These are phyloP conservation scores for Stenodema calcarata DNA, from an alignment of 2,888 invertebrate genomes.

Conservation along the genomic window DNA sequence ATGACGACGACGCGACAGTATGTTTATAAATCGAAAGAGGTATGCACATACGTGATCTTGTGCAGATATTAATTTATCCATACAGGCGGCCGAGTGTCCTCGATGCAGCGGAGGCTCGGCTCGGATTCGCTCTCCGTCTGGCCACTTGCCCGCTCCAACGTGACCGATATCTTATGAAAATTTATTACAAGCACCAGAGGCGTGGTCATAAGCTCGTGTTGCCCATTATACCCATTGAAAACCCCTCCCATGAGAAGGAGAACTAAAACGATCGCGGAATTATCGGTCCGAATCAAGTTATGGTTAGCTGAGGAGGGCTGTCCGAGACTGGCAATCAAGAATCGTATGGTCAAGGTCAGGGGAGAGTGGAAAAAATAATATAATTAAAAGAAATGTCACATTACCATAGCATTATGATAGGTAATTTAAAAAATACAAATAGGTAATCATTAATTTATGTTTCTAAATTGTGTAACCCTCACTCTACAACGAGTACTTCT, in stretches of 20 bases:
- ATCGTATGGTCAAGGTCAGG: background rate
- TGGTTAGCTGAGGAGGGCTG: background rate
- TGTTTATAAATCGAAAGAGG: background rate
- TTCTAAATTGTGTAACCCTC: too few relatives aligned
- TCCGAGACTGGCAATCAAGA: background rate
- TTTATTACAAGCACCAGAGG: background rate
- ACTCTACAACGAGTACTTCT: too few relatives aligned
- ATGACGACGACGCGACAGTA: background rate
- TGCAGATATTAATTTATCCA: background rate
- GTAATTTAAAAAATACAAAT: too few relatives aligned
- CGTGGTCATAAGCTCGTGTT: background rate
- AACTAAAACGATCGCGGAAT: background rate
- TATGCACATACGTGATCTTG: background rate
- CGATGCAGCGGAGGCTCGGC: background rate
- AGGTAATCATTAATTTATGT: too few relatives aligned
- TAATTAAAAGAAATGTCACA: too few relatives aligned
- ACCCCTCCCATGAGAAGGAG: background rate
- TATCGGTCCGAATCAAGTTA: background rate
- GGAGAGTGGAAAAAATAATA: too few relatives aligned
- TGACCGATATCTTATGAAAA: background rate
- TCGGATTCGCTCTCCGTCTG: background rate
- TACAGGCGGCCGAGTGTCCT: background rate
- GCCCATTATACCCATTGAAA: background rate
- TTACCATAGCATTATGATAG: too few relatives aligned
- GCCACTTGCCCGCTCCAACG: background rate